A percentile compares a stretch with the other conserved stretches of the same genome.
Conservation (phyloP, 92 coral and sea anemone species). For the Zoanthus sociatus region DNA sequence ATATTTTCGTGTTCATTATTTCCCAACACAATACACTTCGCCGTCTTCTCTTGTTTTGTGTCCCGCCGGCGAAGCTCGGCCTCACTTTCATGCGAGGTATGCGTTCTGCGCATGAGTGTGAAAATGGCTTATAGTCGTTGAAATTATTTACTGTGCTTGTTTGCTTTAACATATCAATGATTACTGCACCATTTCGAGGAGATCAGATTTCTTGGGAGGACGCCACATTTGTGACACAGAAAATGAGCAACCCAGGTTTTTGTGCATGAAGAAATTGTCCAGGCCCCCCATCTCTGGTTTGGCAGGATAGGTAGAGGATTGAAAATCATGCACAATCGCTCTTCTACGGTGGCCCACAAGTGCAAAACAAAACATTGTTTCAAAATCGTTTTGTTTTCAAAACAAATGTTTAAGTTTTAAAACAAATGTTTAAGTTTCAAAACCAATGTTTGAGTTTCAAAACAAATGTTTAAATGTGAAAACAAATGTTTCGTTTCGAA, state of each 20-base stretch:
- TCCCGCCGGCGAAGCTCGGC: conserved; percentile 24
- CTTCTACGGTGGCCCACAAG: neutral
- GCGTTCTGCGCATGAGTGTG: too few relatives aligned
- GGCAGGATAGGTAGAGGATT: conserved; percentile 47
- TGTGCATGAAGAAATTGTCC: neutral
- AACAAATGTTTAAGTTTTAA: too few relatives aligned
- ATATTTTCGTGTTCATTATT: neutral
- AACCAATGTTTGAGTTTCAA: too few relatives aligned
- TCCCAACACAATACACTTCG: neutral
- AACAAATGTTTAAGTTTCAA: too few relatives aligned
- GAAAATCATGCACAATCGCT: conserved; percentile 63
- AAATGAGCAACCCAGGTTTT: neutral
- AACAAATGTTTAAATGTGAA: too few relatives aligned
- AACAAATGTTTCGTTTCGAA: too few relatives aligned
- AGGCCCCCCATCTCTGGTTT: neutral
- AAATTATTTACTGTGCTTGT: conserved; percentile 48
- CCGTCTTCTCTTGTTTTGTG: conserved; percentile 2
- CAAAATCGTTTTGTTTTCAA: too few relatives aligned
- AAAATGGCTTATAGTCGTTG: conserved; percentile 4
- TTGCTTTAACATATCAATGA: conserved; percentile 57
- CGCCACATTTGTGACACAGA: conserved; percentile 43
- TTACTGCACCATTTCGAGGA: conserved; percentile 65
- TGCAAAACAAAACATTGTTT: too few relatives aligned
- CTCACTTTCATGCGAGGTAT: conserved; percentile 20
- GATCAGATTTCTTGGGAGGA: conserved; percentile 64